Percentiles rank a stretch among this genome's conserved stretches.
Evolutionary conservation across 1,140 invertebrate genomes (phyloP).

Genomic region (Lysiphlebus fabarum): DNA sequence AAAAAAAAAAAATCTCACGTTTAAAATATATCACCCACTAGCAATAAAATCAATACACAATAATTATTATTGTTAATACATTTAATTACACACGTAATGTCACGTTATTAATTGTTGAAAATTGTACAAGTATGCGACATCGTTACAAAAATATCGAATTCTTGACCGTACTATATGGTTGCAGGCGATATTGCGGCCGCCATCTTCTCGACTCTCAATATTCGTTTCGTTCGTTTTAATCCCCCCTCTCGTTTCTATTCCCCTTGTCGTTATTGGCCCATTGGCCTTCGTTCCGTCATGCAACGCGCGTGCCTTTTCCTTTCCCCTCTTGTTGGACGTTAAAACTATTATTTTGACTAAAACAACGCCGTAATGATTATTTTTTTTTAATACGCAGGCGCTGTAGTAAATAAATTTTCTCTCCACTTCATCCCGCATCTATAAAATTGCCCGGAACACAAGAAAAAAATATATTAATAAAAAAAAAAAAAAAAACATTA

Average conservation of each 20-base stretch:
- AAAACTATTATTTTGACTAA: background rate
- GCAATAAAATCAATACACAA: constrained; percentile 4
- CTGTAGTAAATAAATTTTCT: background rate
- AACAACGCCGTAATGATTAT: background rate
- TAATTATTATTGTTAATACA: constrained; percentile 29
- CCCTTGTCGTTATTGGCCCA: background rate
- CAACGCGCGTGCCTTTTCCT: constrained; percentile 31
- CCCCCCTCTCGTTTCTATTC: constrained; percentile 31
- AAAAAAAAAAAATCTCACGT: too few relatives aligned
- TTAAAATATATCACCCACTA: constrained; percentile 14
- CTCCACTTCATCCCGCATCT: background rate
- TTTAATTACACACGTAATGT: constrained; percentile 21
- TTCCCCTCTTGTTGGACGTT: constrained; percentile 9
- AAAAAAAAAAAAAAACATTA: constrained; percentile 3
- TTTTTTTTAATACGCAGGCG: background rate
- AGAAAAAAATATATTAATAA: constrained; percentile 2
- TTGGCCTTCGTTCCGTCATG: constrained; percentile 33
- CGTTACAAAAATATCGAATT: constrained; percentile 41
- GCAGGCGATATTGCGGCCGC: constrained; percentile 39
- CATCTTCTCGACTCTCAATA: constrained; percentile 48
- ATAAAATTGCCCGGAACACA: constrained; percentile 18
- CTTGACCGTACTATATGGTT: constrained; percentile 47
- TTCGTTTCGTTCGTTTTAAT: constrained; percentile 29
- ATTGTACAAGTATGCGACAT: constrained; percentile 34
- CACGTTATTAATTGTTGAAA: constrained; percentile 26